Evolutionary conservation across 2,888 invertebrate genomes (phyloP), one percentile per base, ranked within the genome.

Genomic region (Caenorhabditis plicata): DNA sequence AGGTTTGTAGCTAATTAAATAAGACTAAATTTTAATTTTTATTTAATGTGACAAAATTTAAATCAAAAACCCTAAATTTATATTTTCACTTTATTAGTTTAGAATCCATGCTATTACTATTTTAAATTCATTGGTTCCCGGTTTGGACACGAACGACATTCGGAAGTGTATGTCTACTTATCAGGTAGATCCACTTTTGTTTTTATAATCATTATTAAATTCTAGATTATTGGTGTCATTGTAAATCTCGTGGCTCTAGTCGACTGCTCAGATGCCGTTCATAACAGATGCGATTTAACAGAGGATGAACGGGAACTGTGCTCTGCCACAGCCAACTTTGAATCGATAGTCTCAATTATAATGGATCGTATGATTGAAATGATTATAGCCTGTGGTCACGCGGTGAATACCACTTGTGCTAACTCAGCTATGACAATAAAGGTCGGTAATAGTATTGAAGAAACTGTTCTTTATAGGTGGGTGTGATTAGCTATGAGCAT

Each of bases 111-210:
- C 49, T 1, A 85, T 93, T 17, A 90, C 91, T 0, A 84, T 93
- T 23, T 84, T 93, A 13, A 86, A 89, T 80, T 87, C 88, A 0
- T 85, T 89, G 0, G 83, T 94, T 17, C 92, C 93, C 0, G 92
- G 91, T 13, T 88, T 94, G 36, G 93, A 93, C 81, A 88, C 90
- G 0, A 93, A 93, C 78, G 92, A 93, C 81, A 85, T 88, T 35
- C 86, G 87, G 54, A 86, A 86, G 70, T 82, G 81, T 40, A 70
- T 83, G 74, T 81, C 83, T 17, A 71, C 75, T 8, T 76, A 77
- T 62, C 79, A 79, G 64, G 76, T 77, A 49, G 32, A 9, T 15
- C 5, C 4, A 20, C 7, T 19, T 13, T 19, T 19, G 5, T 15
- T 36, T 36, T 36, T 8, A n/a, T 5, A 33, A 33, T 36, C 4